Conservation (phyloP, 1,140 invertebrate genomes). For the Riptortus pedestris region DNA sequence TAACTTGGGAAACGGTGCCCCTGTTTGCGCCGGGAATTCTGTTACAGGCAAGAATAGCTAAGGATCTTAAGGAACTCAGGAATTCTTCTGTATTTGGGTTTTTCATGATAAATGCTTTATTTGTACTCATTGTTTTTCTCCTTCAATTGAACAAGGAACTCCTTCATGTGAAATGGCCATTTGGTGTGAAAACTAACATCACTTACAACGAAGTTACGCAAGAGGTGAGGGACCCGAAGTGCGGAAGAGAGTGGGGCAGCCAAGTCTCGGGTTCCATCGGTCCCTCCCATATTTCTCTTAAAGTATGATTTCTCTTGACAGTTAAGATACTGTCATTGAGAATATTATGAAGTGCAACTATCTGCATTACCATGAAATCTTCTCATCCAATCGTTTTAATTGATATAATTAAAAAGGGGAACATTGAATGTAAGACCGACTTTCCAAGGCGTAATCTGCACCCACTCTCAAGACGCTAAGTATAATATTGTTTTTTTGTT, state of each 20-base stretch:
- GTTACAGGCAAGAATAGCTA: conserved; percentile 72
- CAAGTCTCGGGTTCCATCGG: conserved; percentile 20
- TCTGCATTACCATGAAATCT: too few species aligned
- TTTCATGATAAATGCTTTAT: conserved; percentile 95
- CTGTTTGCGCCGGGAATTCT: conserved; percentile 19
- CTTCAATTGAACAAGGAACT: conserved; percentile 92
- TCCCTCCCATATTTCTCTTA: too few species aligned
- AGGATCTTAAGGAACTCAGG: conserved; percentile 82
- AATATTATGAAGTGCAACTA: too few species aligned
- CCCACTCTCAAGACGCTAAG: neutral
- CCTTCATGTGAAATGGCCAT: conserved; percentile 86
- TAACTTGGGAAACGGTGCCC: conserved; percentile 4
- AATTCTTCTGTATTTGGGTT: conserved; percentile 91
- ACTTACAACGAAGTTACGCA: conserved; percentile 74
- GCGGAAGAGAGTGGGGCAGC: conserved; percentile 1
- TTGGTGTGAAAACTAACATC: conserved; percentile 86
- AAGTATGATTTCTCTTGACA: too few species aligned
- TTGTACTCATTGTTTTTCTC: conserved; percentile 94
- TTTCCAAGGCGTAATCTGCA: conserved; percentile 16
- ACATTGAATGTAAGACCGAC: conserved; percentile 18
- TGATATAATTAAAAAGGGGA: too few species aligned
- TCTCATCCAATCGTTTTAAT: too few species aligned
- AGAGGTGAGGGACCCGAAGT: conserved; percentile 60
- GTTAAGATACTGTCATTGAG: too few species aligned
- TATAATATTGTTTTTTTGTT: conserved; percentile 18